Evolutionary conservation across 1,140 invertebrate genomes (phyloP).

Genomic region (Triops cancriformis): DNA sequence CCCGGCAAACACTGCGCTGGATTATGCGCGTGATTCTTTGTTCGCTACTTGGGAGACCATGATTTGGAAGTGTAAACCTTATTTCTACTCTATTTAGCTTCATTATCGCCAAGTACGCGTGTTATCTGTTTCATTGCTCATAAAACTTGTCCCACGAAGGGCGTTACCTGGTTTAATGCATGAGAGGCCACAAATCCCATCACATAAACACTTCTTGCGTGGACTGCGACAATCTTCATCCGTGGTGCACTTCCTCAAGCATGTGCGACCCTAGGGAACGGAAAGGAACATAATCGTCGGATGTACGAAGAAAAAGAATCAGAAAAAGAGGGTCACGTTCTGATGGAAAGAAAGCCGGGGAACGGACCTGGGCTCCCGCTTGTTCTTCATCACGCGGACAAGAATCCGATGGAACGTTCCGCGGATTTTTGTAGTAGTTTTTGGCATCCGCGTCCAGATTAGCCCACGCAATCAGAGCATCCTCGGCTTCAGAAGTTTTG

Average conservation of each 20-base stretch:
- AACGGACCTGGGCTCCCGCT: constrained; percentile 43
- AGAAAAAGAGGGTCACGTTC: background rate
- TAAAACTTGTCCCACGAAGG: background rate
- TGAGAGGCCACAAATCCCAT: constrained; percentile 90
- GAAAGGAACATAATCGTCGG: constrained; percentile 16
- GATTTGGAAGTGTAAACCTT: too few relatives aligned
- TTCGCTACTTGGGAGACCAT: too few relatives aligned
- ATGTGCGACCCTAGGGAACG: constrained; percentile 59
- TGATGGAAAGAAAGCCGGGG: background rate
- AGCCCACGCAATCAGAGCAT: background rate
- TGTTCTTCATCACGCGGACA: constrained; percentile 73
- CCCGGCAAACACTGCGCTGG: too few relatives aligned
- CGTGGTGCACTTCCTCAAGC: constrained; percentile 82
- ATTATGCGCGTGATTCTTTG: too few relatives aligned
- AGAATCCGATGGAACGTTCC: constrained; percentile 71
- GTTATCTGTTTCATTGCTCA: too few relatives aligned
- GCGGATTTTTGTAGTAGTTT: constrained; percentile 66
- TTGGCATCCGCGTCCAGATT: constrained; percentile 1
- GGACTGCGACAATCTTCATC: constrained; percentile 95
- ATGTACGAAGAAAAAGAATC: constrained; percentile 17
- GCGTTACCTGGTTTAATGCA: constrained; percentile 80
- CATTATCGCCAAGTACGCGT: too few relatives aligned
- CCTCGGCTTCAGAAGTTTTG: background rate
- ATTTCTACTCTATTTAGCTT: too few relatives aligned
- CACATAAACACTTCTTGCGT: constrained; percentile 92